Conservation (phyloP, 2,797 vertebrate genomes). For the Tachyglossus aculeatus region DNA sequence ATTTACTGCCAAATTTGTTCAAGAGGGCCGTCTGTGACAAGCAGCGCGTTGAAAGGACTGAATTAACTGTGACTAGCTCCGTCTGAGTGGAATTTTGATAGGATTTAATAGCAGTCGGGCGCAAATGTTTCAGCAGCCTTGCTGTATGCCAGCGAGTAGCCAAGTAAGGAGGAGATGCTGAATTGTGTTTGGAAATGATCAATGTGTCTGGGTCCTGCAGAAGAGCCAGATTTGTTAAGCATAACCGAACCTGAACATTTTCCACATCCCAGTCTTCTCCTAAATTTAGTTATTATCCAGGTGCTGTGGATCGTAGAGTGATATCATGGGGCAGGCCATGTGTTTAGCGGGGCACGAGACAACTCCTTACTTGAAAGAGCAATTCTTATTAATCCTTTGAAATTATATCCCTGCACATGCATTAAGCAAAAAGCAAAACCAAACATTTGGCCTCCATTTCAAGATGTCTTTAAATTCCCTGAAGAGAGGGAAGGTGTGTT, state of each 20-base stretch:
- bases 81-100: background rate
- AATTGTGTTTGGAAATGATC: too few relatives aligned
- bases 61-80: background rate
- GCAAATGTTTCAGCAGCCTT: background rate
- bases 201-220: background rate
- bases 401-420: too few relatives aligned
- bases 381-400: too few relatives aligned
- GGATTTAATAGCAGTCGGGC: background rate
- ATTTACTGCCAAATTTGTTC: background rate
- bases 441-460: too few relatives aligned
- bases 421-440: too few relatives aligned
- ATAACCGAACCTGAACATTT: too few relatives aligned
- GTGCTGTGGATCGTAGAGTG: background rate
- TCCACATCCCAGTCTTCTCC: background rate
- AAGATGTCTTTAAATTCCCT: too few relatives aligned
- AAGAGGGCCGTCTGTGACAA: conserved; percentile 1
- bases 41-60: background rate
- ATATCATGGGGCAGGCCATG: too few relatives aligned
- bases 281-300: background rate
- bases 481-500: too few relatives aligned
- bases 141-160: background rate
- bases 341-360: too few relatives aligned
- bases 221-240: too few relatives aligned
- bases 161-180: background rate
- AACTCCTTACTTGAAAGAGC: too few relatives aligned